Percentiles rank a stretch among this genome's conserved stretches.
phyloP scores from a whole-genome alignment of 2,113 vertebrate species.

The Muscicapa adusta region DNA sequence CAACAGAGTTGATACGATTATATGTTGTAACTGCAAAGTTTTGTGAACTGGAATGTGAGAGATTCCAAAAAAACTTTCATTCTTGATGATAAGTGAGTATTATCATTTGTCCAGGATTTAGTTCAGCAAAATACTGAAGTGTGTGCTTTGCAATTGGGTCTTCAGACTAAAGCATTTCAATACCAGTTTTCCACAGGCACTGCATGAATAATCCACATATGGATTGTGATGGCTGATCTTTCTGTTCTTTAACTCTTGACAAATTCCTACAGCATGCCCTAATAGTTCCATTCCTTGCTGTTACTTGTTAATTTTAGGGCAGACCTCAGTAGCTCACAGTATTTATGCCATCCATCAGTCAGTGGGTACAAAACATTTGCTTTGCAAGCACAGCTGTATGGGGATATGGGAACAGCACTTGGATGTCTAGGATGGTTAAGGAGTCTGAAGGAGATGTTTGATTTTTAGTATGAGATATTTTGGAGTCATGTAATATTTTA shows the following conservation, averaged over 20 bases:
- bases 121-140: background rate
- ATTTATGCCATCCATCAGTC: background rate
- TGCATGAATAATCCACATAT: fast-evolving
- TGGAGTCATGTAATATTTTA: background rate
- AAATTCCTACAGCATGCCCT: background rate
- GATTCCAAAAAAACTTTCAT: background rate
- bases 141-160: background rate
- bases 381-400: background rate
- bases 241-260: background rate
- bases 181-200: background rate
- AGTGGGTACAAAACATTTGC: background rate
- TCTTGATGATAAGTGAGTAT: background rate
- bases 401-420: background rate
- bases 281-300: background rate
- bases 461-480: background rate
- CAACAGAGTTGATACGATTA: background rate
- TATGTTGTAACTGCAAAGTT: background rate
- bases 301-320: background rate
- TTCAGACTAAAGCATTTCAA: background rate
- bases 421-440: background rate
- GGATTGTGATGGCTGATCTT: background rate
- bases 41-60: background rate
- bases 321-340: background rate
- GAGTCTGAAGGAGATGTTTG: background rate
- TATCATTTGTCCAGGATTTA: background rate